Base-by-base conservation (phyloP, 2,888 invertebrate genomes). In the Blera fallax region DNA sequence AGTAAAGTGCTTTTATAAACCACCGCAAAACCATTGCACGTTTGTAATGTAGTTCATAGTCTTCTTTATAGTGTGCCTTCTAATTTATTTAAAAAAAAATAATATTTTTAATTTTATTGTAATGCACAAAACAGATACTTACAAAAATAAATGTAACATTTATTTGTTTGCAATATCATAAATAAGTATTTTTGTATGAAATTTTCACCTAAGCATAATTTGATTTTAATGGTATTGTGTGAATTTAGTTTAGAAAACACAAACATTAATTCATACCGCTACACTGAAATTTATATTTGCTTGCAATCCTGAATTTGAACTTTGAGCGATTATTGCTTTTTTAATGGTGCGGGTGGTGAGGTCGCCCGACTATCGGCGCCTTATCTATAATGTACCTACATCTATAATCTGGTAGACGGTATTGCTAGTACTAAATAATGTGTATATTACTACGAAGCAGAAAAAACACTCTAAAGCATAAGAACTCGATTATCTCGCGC, bases 321-420 rank as follows among this genome's bases (percentile, higher is more conserved):
- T 87, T 80, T 85, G 87, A 85, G 81, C 87, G 77, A 81, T 87
- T 87, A 70, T 73, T 72, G 50, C 37, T 87, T 87, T 80, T 87
- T 83, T 82, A 81, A 67, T 87, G 56, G 72, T 87, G 87, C 87
- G 87, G 87, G 87, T 82, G 87, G 87, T 87, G 72, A 87, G 87
- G 87, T 87, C 87, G 87, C 29, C 48, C 21, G 77, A 78, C 82
- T 87, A 87, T 87, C 87, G 40, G 45, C 54, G 56, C 54, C 76
- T 85, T 85, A 85, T 85, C 85, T 72, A 72, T 72, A 72, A 77
- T 72, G 65, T 81, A 76, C 76, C 81, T 80, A 81, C 70, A 76
- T 76, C 70, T 85, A 65, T 65, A 76, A 76, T 76, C 80, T 69
- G 14, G 50, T 70, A 74, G 64, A 80, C 64, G 69, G 45, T 78